These are phyloP conservation scores for Aphidoletes aphidimyza DNA, from an alignment of 2,888 invertebrate species.

Conservation along the genomic window DNA sequence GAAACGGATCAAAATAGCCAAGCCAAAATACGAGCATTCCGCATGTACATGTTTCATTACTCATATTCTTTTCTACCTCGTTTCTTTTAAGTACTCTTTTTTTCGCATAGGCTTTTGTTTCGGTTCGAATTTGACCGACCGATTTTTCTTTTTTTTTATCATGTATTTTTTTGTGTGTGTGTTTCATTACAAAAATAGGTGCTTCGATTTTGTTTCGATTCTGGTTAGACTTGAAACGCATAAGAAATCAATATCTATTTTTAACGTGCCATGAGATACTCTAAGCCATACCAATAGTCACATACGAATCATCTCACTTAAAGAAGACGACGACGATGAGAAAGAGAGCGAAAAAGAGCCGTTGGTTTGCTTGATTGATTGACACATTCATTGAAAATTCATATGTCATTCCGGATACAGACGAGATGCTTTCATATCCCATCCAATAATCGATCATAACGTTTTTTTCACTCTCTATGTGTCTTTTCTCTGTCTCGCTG, in stretches of 20 bases:
- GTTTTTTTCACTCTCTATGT: neutral
- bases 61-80: neutral
- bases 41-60: conserved; percentile 5
- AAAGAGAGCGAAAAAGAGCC: neutral
- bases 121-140: conserved; percentile 28
- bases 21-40: conserved; percentile 24
- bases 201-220: conserved; percentile 26
- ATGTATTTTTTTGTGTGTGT: too few relatives aligned
- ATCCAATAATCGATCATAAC: conserved; percentile 25
- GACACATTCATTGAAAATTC: conserved; percentile 49
- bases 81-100: neutral
- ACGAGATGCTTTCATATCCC: conserved; percentile 30
- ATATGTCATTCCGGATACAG: conserved; percentile 32
- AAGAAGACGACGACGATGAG: too few relatives aligned
- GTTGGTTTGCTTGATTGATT: conserved; percentile 22
- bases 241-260: conserved; percentile 35
- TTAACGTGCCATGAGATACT: neutral
- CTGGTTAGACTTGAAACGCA: conserved; percentile 44
- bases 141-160: too few relatives aligned
- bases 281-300: too few relatives aligned
- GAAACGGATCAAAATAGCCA: neutral
- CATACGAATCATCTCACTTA: too few relatives aligned
- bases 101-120: neutral
- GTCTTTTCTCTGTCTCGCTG: too few relatives aligned
- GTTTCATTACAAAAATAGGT: conserved; percentile 35